Conservation (phyloP, 2,113 vertebrate genomes). For the Cynopterus brachyotis region DNA sequence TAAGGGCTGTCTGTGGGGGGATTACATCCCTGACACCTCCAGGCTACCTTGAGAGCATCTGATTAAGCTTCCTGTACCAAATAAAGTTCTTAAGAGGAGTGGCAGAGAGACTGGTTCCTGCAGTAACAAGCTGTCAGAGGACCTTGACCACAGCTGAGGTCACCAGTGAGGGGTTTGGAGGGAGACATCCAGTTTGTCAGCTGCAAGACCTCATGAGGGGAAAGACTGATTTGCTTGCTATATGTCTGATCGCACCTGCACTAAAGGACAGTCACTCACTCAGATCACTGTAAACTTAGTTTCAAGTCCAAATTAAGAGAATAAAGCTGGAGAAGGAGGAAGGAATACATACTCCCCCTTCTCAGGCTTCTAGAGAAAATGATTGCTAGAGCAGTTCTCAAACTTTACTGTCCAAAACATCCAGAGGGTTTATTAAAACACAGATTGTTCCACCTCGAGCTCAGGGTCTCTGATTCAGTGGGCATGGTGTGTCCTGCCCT, state of each 20-base stretch:
- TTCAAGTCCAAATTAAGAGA: neutral
- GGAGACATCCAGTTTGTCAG: neutral
- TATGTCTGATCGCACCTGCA: fast-evolving
- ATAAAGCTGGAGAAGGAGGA: neutral
- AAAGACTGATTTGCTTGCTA: too few species aligned
- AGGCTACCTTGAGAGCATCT: neutral
- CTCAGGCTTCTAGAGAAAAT: neutral
- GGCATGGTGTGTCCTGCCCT: too few species aligned
- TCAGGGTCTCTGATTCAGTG: neutral
- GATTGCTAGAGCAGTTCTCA: neutral
- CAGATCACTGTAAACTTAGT: neutral
- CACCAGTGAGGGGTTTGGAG: neutral
- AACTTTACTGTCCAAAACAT: neutral
- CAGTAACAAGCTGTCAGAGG: fast-evolving
- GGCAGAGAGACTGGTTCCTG: neutral
- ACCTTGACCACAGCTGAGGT: neutral
- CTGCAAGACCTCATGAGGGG: neutral
- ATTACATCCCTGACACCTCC: neutral
- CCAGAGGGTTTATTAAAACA: neutral
- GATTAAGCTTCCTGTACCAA: neutral
- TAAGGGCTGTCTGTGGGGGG: neutral
- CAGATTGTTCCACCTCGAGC: fast-evolving
- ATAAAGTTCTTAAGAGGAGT: neutral
- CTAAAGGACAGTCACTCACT: neutral
- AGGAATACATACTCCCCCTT: neutral